phyloP scores from a whole-genome alignment of 2,888 invertebrate species.

The Esperia sulphurella region DNA sequence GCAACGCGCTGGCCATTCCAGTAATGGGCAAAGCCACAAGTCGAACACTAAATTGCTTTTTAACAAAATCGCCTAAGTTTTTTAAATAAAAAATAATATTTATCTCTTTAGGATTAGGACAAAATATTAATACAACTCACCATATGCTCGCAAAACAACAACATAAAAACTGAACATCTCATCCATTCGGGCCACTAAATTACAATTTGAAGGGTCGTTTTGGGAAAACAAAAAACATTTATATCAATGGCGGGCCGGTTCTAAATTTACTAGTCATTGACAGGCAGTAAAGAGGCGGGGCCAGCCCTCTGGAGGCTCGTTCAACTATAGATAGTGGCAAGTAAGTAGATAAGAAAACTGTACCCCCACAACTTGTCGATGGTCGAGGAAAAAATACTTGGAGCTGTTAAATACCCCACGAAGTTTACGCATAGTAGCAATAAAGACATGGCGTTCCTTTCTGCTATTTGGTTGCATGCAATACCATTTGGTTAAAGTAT shows the following conservation, averaged over 20 bases:
- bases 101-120: too few relatives aligned
- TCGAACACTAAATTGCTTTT: too few relatives aligned
- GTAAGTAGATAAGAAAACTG: conserved; percentile 73
- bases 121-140: conserved; percentile 4
- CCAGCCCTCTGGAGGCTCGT: conserved; percentile 34
- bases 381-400: conserved; percentile 21
- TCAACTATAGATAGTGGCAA: conserved; percentile 45
- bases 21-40: too few relatives aligned
- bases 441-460: too few relatives aligned
- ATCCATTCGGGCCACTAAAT: conserved; percentile 59
- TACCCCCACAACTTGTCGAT: conserved; percentile 35
- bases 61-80: too few relatives aligned
- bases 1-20: too few relatives aligned
- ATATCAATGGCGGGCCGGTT: conserved; percentile 74
- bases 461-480: too few relatives aligned
- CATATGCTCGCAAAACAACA: neutral
- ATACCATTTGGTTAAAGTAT: too few relatives aligned
- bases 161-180: conserved; percentile 31
- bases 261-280: conserved; percentile 79
- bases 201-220: conserved; percentile 73
- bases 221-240: conserved; percentile 79
- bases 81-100: too few relatives aligned
- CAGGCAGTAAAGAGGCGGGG: conserved; percentile 73
- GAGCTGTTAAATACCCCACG: conserved; percentile 28
- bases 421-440: too few relatives aligned